A percentile compares a stretch with the other conserved stretches of the same genome.
phyloP scores from a whole-genome alignment of 2,113 vertebrate species.

The Steatornis caripensis region DNA sequence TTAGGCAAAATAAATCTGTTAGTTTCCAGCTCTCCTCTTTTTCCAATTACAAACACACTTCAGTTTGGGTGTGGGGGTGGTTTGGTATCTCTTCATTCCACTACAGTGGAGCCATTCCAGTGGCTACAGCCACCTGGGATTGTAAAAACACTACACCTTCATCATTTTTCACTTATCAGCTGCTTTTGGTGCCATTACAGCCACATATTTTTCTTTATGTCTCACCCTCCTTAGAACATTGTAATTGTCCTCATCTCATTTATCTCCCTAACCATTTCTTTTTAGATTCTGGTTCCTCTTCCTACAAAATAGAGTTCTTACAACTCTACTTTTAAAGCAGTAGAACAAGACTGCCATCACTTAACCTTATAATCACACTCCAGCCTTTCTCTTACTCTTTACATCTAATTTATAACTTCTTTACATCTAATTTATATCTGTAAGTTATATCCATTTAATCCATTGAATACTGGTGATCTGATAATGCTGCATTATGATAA shows the following conservation, averaged over 20 bases:
- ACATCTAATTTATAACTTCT: not conserved
- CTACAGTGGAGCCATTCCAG: not conserved
- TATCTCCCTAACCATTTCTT: not conserved
- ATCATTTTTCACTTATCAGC: not conserved
- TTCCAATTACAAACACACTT: not conserved
- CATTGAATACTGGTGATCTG: not conserved
- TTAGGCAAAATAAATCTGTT: not conserved
- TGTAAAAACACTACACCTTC: not conserved
- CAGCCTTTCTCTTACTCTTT: not conserved
- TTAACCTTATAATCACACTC: not conserved
- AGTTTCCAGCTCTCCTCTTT: not conserved
- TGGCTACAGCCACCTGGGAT: not conserved
- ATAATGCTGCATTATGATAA: not conserved
- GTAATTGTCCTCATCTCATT: not conserved
- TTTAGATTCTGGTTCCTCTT: not conserved
- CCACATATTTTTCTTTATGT: not conserved
- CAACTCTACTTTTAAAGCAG: not conserved
- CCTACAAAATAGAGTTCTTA: not conserved
- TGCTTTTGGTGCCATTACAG: not conserved
- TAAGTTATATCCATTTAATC: not conserved
- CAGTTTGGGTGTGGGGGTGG: not conserved
- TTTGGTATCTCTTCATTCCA: not conserved
- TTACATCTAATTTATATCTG: not conserved
- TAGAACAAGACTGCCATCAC: not conserved
- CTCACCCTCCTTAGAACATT: not conserved